These are phyloP conservation scores for Xanthia togata DNA, from an alignment of 2,888 invertebrate species.

Conservation along the genomic window DNA sequence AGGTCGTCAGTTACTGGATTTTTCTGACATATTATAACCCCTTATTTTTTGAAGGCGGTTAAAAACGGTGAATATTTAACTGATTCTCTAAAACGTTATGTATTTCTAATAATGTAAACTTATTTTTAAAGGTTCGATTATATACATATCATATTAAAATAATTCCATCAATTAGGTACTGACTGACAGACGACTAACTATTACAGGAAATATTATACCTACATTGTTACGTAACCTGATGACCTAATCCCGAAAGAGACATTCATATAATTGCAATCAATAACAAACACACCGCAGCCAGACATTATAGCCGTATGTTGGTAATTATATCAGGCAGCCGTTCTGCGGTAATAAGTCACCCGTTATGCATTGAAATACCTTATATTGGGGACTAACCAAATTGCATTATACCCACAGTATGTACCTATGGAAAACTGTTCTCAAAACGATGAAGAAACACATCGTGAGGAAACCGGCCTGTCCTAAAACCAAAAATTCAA, in stretches of 20 bases:
- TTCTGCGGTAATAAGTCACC: background rate
- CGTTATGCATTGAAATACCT: background rate
- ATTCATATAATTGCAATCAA: conserved; percentile 18
- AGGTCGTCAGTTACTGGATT: background rate
- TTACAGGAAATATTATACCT: background rate
- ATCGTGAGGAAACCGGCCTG: too few species aligned
- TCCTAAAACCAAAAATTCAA: too few species aligned
- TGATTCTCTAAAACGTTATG: too few species aligned
- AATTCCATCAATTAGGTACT: background rate
- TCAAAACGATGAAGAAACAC: too few species aligned
- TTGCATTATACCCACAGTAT: background rate
- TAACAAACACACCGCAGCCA: background rate
- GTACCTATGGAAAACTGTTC: too few species aligned
- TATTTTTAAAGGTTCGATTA: background rate
- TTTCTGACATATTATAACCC: background rate
- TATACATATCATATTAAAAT: background rate
- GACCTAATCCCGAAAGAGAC: background rate
- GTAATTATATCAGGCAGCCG: background rate
- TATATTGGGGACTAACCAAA: background rate
- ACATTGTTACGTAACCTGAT: background rate
- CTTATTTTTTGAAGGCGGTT: too few species aligned
- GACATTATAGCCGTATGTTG: background rate
- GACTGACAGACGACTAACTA: background rate
- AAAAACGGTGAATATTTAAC: background rate
- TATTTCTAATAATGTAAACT: too few species aligned